Percentiles rank a stretch among this genome's conserved stretches.
Evolutionary conservation across 2,888 invertebrate genomes (phyloP).

Genomic region (Tenodera sinensis): DNA sequence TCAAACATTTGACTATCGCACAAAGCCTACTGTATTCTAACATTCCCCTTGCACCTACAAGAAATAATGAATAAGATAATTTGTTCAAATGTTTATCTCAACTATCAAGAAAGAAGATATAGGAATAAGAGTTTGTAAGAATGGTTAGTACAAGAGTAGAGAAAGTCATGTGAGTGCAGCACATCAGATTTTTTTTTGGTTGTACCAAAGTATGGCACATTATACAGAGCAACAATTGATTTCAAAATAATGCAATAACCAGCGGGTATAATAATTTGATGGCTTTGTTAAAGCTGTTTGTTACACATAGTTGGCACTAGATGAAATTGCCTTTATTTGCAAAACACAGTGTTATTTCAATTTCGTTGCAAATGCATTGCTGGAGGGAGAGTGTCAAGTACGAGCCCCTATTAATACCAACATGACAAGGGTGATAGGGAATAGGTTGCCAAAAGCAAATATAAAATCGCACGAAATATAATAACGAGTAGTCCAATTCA

Average conservation of each 20-base stretch:
- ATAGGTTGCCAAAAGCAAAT: not conserved
- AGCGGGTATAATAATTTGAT: not conserved
- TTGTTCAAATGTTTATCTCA: too few relatives aligned
- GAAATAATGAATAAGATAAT: too few relatives aligned
- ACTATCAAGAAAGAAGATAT: too few relatives aligned
- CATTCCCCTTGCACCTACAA: too few relatives aligned
- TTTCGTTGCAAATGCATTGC: not conserved
- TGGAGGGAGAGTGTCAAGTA: not conserved
- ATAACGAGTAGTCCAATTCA: not conserved
- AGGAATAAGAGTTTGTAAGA: too few relatives aligned
- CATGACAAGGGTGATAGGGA: not conserved
- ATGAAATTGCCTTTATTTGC: not conserved
- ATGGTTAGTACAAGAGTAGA: too few relatives aligned
- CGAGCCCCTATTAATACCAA: not conserved
- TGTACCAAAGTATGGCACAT: too few relatives aligned
- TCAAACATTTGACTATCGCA: too few relatives aligned
- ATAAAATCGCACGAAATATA: not conserved
- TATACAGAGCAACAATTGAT: not conserved
- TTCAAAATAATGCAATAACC: not conserved
- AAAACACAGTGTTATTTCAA: not conserved
- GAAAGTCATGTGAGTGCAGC: too few relatives aligned
- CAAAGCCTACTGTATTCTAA: too few relatives aligned
- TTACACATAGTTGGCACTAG: not conserved
- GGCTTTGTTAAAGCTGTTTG: not conserved
- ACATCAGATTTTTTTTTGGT: too few relatives aligned